phyloP scores from a whole-genome alignment of 53 echinoderm and acorn worm genomes.

The Pentamera pediparva region DNA sequence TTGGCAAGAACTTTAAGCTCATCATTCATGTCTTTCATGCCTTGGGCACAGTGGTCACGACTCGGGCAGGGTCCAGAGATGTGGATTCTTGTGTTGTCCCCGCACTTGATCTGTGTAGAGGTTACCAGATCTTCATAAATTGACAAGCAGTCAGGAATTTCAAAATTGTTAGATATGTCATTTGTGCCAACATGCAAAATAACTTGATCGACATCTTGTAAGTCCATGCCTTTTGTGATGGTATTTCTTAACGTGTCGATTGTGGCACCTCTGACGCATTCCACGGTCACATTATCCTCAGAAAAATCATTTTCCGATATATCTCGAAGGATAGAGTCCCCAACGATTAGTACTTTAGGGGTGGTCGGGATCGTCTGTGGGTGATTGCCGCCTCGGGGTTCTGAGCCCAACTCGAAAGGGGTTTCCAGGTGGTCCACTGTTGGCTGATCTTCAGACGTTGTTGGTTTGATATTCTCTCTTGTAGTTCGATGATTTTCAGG shows the following conservation, averaged over 20 bases:
- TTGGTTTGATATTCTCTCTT: background rate
- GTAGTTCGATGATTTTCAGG: slow-evolving; percentile 4
- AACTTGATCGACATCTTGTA: background rate
- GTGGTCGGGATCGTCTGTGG: background rate
- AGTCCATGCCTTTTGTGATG: slow-evolving; percentile 5
- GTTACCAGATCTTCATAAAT: slow-evolving; percentile 11
- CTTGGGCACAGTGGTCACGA: background rate
- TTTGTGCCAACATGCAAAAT: slow-evolving; percentile 15
- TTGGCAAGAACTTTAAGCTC: background rate
- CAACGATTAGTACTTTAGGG: background rate
- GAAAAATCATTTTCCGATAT: slow-evolving; percentile 6
- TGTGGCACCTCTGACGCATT: slow-evolving; percentile 8
- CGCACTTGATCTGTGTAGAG: background rate
- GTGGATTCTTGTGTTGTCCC: background rate
- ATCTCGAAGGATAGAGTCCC: slow-evolving; percentile 13
- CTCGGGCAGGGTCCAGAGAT: slow-evolving; percentile 4
- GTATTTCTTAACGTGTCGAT: slow-evolving; percentile 6
- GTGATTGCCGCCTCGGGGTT: background rate
- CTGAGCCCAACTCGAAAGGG: background rate
- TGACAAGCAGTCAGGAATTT: background rate
- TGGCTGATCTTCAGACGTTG: background rate
- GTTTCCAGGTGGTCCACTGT: background rate
- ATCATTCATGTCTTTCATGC: background rate
- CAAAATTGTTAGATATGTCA: background rate
- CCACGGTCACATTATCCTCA: background rate